phyloP scores from a whole-genome alignment of 1,140 invertebrate genomes.

The Drosophila subobscura region DNA sequence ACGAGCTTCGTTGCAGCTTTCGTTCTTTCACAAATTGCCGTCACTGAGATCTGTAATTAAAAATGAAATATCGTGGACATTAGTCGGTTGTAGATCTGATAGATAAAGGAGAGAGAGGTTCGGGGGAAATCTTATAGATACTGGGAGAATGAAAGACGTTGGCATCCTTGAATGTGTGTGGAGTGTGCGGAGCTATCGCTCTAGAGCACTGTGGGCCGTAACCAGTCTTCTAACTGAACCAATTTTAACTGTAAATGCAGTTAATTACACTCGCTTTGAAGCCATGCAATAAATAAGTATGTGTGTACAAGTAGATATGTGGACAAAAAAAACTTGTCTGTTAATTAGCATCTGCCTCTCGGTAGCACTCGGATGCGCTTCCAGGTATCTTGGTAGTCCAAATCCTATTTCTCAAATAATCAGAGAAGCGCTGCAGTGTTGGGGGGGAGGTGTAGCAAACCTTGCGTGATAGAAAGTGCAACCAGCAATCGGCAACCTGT shows the following conservation, averaged over 20 bases:
- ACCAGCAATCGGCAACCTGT: constrained; percentile 16
- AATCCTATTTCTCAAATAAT: too few relatives aligned
- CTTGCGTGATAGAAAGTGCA: neutral
- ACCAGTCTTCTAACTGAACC: constrained; percentile 32
- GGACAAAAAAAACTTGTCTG: constrained; percentile 36
- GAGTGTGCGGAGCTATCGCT: neutral
- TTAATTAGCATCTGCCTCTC: constrained; percentile 49
- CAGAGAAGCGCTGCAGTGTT: too few relatives aligned
- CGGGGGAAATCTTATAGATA: too few relatives aligned
- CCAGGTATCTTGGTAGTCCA: too few relatives aligned
- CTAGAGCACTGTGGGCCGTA: constrained; percentile 16
- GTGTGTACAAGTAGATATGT: constrained; percentile 6
- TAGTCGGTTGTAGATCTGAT: constrained; percentile 17
- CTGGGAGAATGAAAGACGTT: too few relatives aligned
- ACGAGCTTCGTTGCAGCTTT: constrained; percentile 44
- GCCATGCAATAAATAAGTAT: constrained; percentile 45
- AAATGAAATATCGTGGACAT: constrained; percentile 62
- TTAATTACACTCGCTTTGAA: constrained; percentile 32
- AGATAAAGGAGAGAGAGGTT: too few relatives aligned
- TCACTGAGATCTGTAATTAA: constrained; percentile 58
- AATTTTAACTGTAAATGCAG: constrained; percentile 57
- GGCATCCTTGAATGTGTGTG: constrained; percentile 15
- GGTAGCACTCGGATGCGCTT: neutral
- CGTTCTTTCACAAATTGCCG: constrained; percentile 44
- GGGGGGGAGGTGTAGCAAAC: too few relatives aligned